phyloP scores from a whole-genome alignment of 1,140 invertebrate species.

The Diprion similis region DNA sequence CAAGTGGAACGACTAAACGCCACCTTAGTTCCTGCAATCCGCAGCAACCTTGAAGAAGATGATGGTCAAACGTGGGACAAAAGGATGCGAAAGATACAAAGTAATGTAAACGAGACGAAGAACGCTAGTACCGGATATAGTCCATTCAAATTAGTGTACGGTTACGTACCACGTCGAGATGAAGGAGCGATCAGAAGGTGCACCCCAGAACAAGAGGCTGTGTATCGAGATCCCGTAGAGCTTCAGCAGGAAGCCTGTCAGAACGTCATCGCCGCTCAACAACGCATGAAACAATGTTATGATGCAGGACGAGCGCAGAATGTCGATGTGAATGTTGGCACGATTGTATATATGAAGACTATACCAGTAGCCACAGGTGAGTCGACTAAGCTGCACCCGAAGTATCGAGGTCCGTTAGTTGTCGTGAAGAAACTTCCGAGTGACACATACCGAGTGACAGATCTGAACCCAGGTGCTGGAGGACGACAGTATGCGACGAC shows the following conservation, averaged over 20 bases:
- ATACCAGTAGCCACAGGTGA: constrained; percentile 26
- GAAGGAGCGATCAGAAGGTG: constrained; percentile 15
- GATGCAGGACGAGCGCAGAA: constrained; percentile 25
- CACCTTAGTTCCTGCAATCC: constrained; percentile 16
- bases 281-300: constrained; percentile 20
- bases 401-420: constrained; percentile 36
- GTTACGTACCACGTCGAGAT: constrained; percentile 11
- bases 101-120: constrained; percentile 18
- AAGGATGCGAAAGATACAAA: constrained; percentile 13
- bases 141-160: constrained; percentile 22
- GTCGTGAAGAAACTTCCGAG: constrained; percentile 33
- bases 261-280: constrained; percentile 23
- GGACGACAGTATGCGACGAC: background rate
- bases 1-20: constrained; percentile 26
- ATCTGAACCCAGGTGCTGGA: background rate
- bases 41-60: constrained; percentile 1
- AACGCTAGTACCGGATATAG: constrained; percentile 17
- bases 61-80: constrained; percentile 17
- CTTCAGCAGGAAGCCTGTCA: constrained; percentile 16
- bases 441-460: constrained; percentile 37
- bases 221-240: background rate
- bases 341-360: constrained; percentile 32
- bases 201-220: background rate
- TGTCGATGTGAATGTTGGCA: constrained; percentile 31
- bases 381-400: constrained; percentile 33